Evolutionary conservation across 2,888 invertebrate species (phyloP).

Genomic region (Tethea ocularis): DNA sequence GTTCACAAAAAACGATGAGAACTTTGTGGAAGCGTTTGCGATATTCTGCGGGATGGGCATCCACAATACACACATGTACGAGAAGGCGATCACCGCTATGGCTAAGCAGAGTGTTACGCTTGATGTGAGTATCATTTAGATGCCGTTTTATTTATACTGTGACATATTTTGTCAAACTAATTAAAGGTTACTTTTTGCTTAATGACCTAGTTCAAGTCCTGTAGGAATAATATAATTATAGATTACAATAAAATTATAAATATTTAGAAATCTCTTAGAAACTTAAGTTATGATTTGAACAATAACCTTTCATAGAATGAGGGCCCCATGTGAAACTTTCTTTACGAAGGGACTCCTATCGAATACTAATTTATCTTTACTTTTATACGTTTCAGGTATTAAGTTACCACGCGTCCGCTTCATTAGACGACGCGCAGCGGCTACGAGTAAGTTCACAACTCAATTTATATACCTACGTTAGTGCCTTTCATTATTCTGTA

Average conservation of each 20-base stretch:
- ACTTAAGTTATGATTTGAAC: background rate
- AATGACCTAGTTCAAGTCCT: background rate
- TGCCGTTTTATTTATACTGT: background rate
- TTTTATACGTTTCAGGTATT: conserved; percentile 80
- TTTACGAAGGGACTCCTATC: background rate
- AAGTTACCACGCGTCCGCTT: conserved; percentile 97
- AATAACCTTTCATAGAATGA: background rate
- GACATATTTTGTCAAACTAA: background rate
- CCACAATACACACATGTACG: conserved; percentile 98
- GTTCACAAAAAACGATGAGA: conserved; percentile 98
- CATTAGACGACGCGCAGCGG: conserved; percentile 93
- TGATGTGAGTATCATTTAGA: conserved; percentile 85
- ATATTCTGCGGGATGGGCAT: conserved; percentile 99
- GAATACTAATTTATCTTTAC: conserved; percentile 1
- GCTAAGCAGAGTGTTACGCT: conserved; percentile 98
- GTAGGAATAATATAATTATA: too few relatives aligned
- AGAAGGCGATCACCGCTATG: conserved; percentile 97
- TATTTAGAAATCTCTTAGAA: too few relatives aligned
- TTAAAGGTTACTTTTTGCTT: background rate
- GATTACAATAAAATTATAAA: too few relatives aligned
- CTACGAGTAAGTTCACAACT: conserved; percentile 87
- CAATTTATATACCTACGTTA: conserved; percentile 7
- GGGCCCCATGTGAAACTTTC: background rate
- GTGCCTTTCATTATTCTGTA: conserved; percentile 13
- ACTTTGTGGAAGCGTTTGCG: conserved; percentile 98